Evolutionary conservation across 2,888 invertebrate species (phyloP).

Genomic region (Chironomus riparius): DNA sequence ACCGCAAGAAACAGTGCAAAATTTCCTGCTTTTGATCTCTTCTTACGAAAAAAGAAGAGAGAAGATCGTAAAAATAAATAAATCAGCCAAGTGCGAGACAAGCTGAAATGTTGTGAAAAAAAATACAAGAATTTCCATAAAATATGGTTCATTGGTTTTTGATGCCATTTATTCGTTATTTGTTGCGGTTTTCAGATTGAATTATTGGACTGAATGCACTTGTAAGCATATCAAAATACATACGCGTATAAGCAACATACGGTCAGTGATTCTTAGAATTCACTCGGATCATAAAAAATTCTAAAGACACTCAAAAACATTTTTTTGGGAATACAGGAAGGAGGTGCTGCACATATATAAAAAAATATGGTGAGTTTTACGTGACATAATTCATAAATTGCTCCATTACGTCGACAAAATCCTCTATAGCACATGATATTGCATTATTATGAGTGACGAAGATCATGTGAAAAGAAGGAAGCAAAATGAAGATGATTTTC

Average conservation of each 20-base stretch:
- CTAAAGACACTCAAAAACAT: background rate
- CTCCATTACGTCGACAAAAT: background rate
- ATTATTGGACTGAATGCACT: slow-evolving; percentile 3
- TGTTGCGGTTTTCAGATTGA: slow-evolving; percentile 13
- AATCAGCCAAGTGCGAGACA: background rate
- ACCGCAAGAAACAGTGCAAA: slow-evolving; percentile 6
- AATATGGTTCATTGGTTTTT: slow-evolving; percentile 13
- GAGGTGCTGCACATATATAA: background rate
- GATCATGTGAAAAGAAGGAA: background rate
- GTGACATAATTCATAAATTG: background rate
- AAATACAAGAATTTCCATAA: background rate
- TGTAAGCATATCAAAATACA: background rate
- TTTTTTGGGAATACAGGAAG: background rate
- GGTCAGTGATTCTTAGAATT: background rate
- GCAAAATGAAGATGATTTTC: background rate
- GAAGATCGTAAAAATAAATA: background rate
- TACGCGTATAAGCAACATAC: background rate
- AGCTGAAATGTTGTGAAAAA: background rate
- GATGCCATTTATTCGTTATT: background rate
- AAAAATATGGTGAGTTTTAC: background rate
- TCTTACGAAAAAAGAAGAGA: background rate
- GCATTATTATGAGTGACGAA: background rate
- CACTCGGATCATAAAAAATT: background rate
- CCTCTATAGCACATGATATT: background rate
- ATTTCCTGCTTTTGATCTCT: background rate